Percentiles rank a stretch among this genome's conserved stretches.
Evolutionary conservation across 2,113 vertebrate species (phyloP).

Genomic region (Malaclemys terrapin): DNA sequence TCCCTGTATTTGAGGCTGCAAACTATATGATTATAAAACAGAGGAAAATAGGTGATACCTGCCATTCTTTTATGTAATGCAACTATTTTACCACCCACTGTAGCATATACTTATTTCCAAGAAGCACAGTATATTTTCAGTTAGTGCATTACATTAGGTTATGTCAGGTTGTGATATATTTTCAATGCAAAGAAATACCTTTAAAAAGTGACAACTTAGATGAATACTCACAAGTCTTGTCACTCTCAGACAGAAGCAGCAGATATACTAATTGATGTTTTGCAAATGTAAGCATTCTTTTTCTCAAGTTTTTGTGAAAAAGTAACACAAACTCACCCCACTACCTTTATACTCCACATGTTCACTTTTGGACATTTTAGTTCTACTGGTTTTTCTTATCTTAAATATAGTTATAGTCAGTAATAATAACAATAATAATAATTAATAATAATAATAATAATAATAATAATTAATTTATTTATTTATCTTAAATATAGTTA

Average conservation of each 20-base stretch:
- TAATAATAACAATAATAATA: no score
- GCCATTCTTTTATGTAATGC: constrained; percentile 40
- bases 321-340: no score
- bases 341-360: no score
- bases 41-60: background rate
- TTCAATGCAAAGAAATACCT: background rate
- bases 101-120: constrained; percentile 10
- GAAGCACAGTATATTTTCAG: background rate
- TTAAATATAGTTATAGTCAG: no score
- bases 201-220: background rate
- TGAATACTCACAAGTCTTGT: constrained; percentile 4
- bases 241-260: constrained; percentile 26
- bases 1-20: constrained; percentile 21
- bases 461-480: no score
- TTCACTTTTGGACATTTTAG: no score
- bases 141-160: background rate
- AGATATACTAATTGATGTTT: background rate
- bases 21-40: background rate
- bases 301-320: no score
- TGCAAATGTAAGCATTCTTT: background rate
- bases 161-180: background rate
- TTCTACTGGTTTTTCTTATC: no score
- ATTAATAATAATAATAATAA: no score
- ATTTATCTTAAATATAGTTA: no score
- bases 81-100: constrained; percentile 54